Conservation (phyloP, 2,113 vertebrate species). For the Tenebrosternarchus preto region DNA sequence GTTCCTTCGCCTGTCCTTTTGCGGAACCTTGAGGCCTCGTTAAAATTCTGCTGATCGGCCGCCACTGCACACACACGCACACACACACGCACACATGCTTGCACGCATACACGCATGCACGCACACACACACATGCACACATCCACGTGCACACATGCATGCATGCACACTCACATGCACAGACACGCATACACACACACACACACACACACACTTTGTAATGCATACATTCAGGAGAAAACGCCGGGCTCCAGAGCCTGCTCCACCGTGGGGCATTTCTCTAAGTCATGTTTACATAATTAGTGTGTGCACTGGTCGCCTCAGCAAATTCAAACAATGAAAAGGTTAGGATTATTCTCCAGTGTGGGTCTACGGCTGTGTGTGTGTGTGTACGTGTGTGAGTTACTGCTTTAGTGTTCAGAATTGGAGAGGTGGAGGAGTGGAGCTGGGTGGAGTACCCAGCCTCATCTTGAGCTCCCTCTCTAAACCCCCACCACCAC, state of each 20-base stretch:
- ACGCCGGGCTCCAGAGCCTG: conserved; percentile 43
- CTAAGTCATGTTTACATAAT: conserved; percentile 62
- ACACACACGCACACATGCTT: conserved; percentile 17
- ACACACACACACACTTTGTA: conserved; percentile 53
- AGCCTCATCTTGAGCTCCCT: too few relatives aligned
- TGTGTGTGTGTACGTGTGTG: background rate
- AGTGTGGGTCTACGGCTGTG: background rate
- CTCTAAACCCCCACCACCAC: too few relatives aligned
- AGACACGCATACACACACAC: conserved; percentile 3
- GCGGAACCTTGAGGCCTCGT: conserved; percentile 59
- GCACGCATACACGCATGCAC: background rate
- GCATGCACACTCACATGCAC: conserved; percentile 30
- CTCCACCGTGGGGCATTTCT: conserved; percentile 53
- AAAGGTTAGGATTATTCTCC: conserved; percentile 57
- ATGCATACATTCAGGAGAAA: conserved; percentile 59
- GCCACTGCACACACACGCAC: conserved; percentile 44
- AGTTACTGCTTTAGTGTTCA: conserved; percentile 16
- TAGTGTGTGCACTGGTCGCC: conserved; percentile 50
- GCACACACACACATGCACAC: conserved; percentile 6
- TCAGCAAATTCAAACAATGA: conserved; percentile 58
- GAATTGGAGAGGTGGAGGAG: background rate
- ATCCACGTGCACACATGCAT: background rate
- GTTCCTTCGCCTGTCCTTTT: conserved; percentile 54
- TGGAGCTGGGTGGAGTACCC: background rate
- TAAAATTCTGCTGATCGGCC: conserved; percentile 57